A percentile compares a stretch with the other conserved stretches of the same genome.
These are phyloP conservation scores for Anhinga rufa DNA, from an alignment of 2,113 vertebrate species.

Conservation along the genomic window DNA sequence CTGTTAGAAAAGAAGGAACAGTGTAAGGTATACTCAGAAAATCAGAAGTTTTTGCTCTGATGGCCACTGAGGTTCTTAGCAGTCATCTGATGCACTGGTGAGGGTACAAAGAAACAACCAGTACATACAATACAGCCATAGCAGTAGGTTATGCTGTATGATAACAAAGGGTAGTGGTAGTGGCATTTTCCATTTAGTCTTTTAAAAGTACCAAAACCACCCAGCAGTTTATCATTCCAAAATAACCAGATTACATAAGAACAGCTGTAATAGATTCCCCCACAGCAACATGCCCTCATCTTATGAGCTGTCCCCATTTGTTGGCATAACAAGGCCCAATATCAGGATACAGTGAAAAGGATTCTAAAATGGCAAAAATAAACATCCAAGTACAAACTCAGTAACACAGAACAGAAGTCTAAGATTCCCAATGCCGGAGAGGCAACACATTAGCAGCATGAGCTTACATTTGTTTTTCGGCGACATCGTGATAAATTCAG, in stretches of 20 bases:
- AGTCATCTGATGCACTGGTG: neutral
- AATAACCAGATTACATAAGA: neutral
- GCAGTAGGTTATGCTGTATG: neutral
- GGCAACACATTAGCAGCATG: neutral
- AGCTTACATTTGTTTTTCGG: slow-evolving; percentile 95
- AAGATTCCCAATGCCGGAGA: neutral
- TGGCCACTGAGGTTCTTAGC: neutral
- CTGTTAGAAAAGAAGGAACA: neutral
- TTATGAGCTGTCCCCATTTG: neutral
- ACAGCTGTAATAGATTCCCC: neutral
- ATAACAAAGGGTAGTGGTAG: too few relatives aligned
- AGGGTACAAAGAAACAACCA: neutral
- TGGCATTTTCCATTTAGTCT: neutral
- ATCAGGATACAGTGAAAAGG: neutral
- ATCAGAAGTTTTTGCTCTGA: neutral
- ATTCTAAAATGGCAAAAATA: neutral
- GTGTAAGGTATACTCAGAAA: neutral
- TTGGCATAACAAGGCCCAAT: neutral
- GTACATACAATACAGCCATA: fast-evolving
- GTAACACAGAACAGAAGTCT: fast-evolving
- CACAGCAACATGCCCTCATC: fast-evolving
- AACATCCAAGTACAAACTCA: neutral
- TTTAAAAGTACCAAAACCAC: neutral
- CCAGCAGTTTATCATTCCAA: neutral
- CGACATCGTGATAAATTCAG: slow-evolving; percentile 95